Percentiles rank a stretch among this genome's conserved stretches.
Conservation (phyloP, 2,888 invertebrate genomes). For the Drosophila kambysellisi region DNA sequence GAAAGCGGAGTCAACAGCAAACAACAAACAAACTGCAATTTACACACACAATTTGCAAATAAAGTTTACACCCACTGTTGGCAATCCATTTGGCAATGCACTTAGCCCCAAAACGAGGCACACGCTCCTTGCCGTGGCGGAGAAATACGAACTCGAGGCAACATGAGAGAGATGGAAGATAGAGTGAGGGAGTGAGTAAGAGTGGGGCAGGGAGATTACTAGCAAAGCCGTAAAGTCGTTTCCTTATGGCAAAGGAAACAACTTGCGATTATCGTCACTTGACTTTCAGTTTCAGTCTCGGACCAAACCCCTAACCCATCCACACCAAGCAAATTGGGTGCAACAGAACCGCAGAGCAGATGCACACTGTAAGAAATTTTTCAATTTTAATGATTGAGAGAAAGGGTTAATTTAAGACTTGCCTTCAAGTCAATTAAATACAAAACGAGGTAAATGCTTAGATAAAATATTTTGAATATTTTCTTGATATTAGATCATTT, state of each 20-base stretch:
- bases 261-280: conserved; percentile 75
- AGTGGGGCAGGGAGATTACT: neutral
- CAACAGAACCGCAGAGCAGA: conserved; percentile 32
- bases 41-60: conserved; percentile 68
- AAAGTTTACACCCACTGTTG: conserved; percentile 42
- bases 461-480: neutral
- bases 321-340: conserved; percentile 71
- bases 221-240: conserved; percentile 1
- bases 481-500: no score
- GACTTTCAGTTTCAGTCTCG: conserved; percentile 57
- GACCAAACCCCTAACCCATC: neutral
- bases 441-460: neutral
- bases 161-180: neutral
- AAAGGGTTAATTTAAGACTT: no score
- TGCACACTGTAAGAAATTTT: neutral
- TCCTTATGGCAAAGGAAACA: conserved; percentile 27
- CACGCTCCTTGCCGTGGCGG: neutral
- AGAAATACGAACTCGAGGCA: conserved; percentile 8
- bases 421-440: neutral
- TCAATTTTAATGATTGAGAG: no score
- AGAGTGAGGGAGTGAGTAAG: neutral
- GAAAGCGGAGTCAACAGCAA: conserved; percentile 36
- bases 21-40: conserved; percentile 46
- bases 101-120: conserved; percentile 48
- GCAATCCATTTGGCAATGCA: conserved; percentile 65